These are phyloP conservation scores for Prunella fulvescens DNA, from an alignment of 2,113 vertebrate species.

Conservation along the genomic window DNA sequence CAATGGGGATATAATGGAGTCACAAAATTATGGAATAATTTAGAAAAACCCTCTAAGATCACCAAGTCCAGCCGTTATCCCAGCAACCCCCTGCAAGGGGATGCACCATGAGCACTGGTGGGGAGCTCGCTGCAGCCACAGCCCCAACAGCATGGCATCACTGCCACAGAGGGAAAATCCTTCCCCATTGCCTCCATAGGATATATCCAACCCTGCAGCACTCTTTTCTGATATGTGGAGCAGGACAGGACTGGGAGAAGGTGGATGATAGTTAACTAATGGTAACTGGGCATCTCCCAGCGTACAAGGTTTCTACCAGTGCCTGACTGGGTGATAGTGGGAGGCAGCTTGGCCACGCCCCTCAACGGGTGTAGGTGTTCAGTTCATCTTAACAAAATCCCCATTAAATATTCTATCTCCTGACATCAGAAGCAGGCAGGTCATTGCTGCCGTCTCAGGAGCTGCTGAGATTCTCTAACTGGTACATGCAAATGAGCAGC, in stretches of 20 bases:
- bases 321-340: background rate
- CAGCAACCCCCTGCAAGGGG: background rate
- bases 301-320: background rate
- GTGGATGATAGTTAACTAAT: no score
- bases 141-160: background rate
- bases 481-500: background rate
- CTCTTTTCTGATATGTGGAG: background rate
- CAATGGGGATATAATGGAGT: background rate
- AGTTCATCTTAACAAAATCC: background rate
- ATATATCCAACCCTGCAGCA: background rate
- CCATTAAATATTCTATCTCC: background rate
- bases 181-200: background rate
- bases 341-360: background rate
- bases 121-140: background rate
- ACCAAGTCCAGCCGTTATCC: background rate
- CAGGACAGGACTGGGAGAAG: background rate
- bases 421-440: background rate
- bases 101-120: fast-evolving
- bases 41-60: background rate
- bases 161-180: background rate
- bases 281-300: background rate
- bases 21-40: background rate
- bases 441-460: background rate
- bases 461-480: background rate
- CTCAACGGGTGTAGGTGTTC: fast-evolving